Percentiles rank a stretch among this genome's conserved stretches.
These are phyloP conservation scores for Tapirus indicus DNA, from an alignment of 2,797 vertebrate genomes.

Conservation along the genomic window DNA sequence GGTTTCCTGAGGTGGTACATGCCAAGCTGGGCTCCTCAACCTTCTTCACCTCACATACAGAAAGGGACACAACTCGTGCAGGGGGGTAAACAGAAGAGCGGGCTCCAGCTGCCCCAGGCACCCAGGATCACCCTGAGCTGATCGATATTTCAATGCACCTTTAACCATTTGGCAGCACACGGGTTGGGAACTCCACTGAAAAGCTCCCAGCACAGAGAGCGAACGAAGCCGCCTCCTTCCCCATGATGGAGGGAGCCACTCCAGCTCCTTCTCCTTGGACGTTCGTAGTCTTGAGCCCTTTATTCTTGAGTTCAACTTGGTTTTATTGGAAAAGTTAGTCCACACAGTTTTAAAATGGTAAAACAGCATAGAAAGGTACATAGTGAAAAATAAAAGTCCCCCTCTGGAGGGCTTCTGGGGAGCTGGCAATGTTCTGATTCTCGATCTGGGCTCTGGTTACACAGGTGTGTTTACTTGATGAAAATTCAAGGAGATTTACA, in stretches of 20 bases:
- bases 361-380: background rate
- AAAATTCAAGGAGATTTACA: background rate
- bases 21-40: background rate
- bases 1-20: background rate
- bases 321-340: background rate
- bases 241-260: fast-evolving
- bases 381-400: background rate
- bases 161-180: background rate
- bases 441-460: background rate
- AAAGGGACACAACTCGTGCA: background rate
- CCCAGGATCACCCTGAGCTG: background rate
- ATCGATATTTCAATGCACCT: background rate
- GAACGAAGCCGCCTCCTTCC: background rate
- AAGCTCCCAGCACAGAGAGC: background rate
- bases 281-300: background rate
- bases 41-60: background rate
- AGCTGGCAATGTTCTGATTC: background rate
- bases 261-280: background rate
- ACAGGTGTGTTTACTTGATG: background rate
- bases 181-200: background rate
- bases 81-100: background rate
- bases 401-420: too few species aligned
- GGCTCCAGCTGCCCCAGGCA: background rate
- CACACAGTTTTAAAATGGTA: background rate
- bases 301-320: background rate